Evolutionary conservation across 1,140 invertebrate species (phyloP), one percentile per base, ranked within the genome.

Genomic region (Anoplophora glabripennis): DNA sequence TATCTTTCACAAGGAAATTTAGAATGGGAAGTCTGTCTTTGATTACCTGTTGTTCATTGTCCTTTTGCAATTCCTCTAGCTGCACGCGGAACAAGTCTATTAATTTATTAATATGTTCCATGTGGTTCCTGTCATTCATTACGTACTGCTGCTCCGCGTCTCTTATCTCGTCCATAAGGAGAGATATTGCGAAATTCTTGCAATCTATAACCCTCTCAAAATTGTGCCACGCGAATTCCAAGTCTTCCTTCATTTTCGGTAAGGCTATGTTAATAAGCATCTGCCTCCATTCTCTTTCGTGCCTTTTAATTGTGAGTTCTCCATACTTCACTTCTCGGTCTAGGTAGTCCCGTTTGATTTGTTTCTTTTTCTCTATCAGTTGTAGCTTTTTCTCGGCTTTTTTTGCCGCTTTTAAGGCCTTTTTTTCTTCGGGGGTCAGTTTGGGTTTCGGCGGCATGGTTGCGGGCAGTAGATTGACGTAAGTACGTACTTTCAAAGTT

Each of bases 141-240:
- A 68, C 52, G 34, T 70, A 68, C 46, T 74, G 71, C 14, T 70
- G 58, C 18, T 72, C 66, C 7, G 66, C 61, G 2, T 68, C 45
- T 14, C 53, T 38, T 10, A 75, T 14, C 53, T 73, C 71, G 54
- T 75, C 73, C 65, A 75, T 53, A 11, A 75, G 41, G 8, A 72
- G 36, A 1, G 72, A 73, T 14, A 75, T 75, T 1, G 57, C 57
- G 28, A 73, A 70, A 57, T 75, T 72, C 40, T 75, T 75, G 14
- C 51, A 63, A 48, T 75, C 73, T 5, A 75, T 53, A 8, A 63
- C 60, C 17, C 64, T 53, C 48, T 75, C 68, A 56, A 75, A 75
- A 45, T 65, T 59, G 33, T 68, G 64, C 69, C 66, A 72, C n/a
- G 66, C 67, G 40, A 65, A 72, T 57, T 71, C 64, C 12, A 72